A percentile compares a stretch with the other conserved stretches of the same genome.
Conservation (phyloP, 1,140 invertebrate species). For the Drosophila sp. region DNA sequence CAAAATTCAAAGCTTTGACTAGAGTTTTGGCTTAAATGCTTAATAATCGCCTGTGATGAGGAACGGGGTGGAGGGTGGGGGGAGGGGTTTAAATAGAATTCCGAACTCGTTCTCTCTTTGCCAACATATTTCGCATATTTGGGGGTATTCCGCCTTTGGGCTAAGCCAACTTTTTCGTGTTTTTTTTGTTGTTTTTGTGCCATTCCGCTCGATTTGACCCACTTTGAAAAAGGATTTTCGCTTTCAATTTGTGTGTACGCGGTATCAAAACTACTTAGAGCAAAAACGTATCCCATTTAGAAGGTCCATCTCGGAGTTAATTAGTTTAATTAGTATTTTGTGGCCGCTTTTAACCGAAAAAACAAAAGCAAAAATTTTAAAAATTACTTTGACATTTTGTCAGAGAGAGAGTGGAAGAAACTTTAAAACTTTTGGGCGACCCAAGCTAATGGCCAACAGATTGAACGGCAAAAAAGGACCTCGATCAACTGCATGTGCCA, state of each 20-base stretch:
- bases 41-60: slow-evolving; percentile 34
- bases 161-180: slow-evolving; percentile 13
- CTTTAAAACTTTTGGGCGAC: slow-evolving; percentile 62
- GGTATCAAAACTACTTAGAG: slow-evolving; percentile 6
- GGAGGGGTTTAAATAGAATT: slow-evolving; percentile 33
- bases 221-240: slow-evolving; percentile 46
- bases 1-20: slow-evolving; percentile 13
- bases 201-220: slow-evolving; percentile 54
- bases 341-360: slow-evolving; percentile 9
- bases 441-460: slow-evolving; percentile 71
- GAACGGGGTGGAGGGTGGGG: background rate
- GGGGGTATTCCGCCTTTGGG: slow-evolving; percentile 1
- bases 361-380: slow-evolving; percentile 8
- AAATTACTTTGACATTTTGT: slow-evolving; percentile 43
- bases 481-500: slow-evolving; percentile 76
- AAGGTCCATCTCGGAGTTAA: slow-evolving; percentile 53
- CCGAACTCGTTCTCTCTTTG: slow-evolving; percentile 26
- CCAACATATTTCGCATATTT: slow-evolving; percentile 49
- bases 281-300: slow-evolving; percentile 25
- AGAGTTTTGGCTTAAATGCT: slow-evolving; percentile 37
- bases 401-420: slow-evolving; percentile 11
- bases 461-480: slow-evolving; percentile 46
- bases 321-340: slow-evolving; percentile 67
- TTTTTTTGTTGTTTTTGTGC: slow-evolving; percentile 3
- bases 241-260: slow-evolving; percentile 47